Percentiles rank a stretch among this genome's conserved stretches.
phyloP scores from a whole-genome alignment of 2,888 invertebrate genomes.

The Amphimallon solstitiale region DNA sequence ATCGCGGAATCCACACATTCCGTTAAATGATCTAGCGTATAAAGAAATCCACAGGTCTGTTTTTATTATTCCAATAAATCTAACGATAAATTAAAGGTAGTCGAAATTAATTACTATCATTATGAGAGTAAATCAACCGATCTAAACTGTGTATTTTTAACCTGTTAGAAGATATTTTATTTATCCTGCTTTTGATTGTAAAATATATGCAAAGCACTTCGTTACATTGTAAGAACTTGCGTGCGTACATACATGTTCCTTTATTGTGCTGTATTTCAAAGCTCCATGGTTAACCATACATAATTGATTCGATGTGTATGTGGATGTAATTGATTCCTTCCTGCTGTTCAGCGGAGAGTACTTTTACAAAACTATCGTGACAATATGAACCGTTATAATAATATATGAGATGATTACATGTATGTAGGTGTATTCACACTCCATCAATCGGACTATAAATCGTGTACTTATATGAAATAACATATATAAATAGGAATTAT shows the following conservation, averaged over 20 bases:
- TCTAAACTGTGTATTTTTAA: constrained; percentile 3
- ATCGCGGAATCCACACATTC: too few relatives aligned
- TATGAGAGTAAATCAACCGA: constrained; percentile 1
- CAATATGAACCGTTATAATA: neutral
- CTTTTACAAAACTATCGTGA: constrained; percentile 6
- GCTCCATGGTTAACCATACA: constrained; percentile 10
- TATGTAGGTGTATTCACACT: too few relatives aligned
- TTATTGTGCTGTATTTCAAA: constrained; percentile 20
- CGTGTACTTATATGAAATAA: too few relatives aligned
- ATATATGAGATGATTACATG: constrained; percentile 1
- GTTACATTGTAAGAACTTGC: constrained; percentile 2
- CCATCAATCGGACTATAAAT: too few relatives aligned
- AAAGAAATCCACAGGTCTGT: constrained; percentile 15
- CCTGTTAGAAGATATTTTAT: constrained; percentile 25
- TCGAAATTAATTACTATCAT: constrained; percentile 8
- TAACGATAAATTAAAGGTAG: neutral
- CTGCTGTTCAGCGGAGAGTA: constrained; percentile 7
- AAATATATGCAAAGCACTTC: constrained; percentile 6
- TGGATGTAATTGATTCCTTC: constrained; percentile 30
- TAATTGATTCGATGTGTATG: constrained; percentile 8
- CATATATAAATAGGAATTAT: too few relatives aligned
- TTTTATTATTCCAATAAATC: constrained; percentile 15
- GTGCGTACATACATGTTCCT: neutral
- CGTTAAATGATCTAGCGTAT: too few relatives aligned
- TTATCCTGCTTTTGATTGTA: constrained; percentile 15